Percentiles rank a stretch among this genome's conserved stretches.
These are phyloP conservation scores for Phalacrocorax pelagicus DNA, from an alignment of 2,113 vertebrate genomes.

Conservation along the genomic window DNA sequence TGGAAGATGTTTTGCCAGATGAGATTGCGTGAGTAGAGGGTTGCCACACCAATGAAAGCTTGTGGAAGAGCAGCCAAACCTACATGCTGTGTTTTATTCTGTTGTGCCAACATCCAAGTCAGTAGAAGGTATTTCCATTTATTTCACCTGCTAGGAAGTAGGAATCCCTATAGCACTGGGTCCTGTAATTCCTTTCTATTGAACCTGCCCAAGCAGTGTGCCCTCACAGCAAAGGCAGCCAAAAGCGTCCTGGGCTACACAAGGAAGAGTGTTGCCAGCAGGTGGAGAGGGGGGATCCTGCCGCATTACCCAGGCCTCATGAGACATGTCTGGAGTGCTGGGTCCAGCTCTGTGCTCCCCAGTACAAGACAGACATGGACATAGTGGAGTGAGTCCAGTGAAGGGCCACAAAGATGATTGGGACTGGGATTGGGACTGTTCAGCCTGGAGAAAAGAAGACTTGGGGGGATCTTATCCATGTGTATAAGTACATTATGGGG, in stretches of 20 bases:
- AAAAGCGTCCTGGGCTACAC: not conserved
- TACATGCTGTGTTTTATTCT: not conserved
- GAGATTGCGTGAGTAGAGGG: not conserved
- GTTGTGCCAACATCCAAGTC: not conserved
- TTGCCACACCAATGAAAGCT: not conserved
- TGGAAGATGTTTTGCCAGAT: not conserved
- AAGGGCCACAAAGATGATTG: not conserved
- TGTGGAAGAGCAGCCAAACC: not conserved
- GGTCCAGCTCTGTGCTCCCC: not conserved
- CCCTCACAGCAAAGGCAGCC: not conserved
- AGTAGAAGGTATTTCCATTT: not conserved
- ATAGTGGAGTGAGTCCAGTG: too few relatives aligned
- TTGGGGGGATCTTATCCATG: rapidly evolving
- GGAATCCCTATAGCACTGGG: not conserved
- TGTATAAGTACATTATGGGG: not conserved
- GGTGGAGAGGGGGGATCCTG: not conserved
- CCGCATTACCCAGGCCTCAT: not conserved
- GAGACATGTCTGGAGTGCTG: not conserved
- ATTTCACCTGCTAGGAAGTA: not conserved
- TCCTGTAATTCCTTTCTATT: not conserved
- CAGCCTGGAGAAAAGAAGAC: not conserved
- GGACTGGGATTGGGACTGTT: not conserved
- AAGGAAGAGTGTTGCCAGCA: not conserved
- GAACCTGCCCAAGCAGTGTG: not conserved
- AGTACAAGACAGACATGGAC: not conserved